Base-by-base conservation (phyloP, 2,888 invertebrate species). In the Tortrix viridana region DNA sequence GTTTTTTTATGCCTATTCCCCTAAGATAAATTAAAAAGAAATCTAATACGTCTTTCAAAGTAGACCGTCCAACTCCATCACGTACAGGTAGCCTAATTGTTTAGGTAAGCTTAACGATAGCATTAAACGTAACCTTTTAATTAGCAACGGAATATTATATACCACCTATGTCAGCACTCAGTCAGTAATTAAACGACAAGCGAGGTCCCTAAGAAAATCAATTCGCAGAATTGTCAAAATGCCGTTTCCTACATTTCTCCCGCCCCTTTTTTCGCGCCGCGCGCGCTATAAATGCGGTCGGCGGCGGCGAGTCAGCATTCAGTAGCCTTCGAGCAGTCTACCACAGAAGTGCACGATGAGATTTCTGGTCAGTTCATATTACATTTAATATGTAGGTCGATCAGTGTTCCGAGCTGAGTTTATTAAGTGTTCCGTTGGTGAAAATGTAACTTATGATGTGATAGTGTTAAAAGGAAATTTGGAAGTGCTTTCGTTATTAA, bases 261-360 rank as follows among this genome's bases (percentile, higher is more conserved):
- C 62, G 62, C 62, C 64, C 37, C 37, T 89, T 90, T 91, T 89
- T 89, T 89, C 84, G 80, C 78, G 72, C 72, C 76, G 4, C 20
- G 57, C 50, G 41, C 44, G 41, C 79, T 91, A 92, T 92, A 91
- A 90, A 92, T 85, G 83, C 81, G 69, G 71, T 64, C 78, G 74
- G 71, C 83, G 72, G 78, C 88, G 77, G 81, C 88, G 84, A 80
- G 83, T 85, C 82, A 86, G 80, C 88, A 90, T 80, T 90, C 92
- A 92, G 91, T 92, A 91, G 92, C 90, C 84, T 82, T 86, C 89
- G 89, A 76, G 92, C 91, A 92, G 92, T 92, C 92, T 88, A 85
- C 79, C 73, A 89, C 88, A 87, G 92, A 92, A 92, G 88, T 91
- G 89, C 91, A 90, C 76, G 89, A 91, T 92, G 90, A 88, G 90